Conservation (phyloP, 2,888 invertebrate species). For the Nezara viridula region DNA sequence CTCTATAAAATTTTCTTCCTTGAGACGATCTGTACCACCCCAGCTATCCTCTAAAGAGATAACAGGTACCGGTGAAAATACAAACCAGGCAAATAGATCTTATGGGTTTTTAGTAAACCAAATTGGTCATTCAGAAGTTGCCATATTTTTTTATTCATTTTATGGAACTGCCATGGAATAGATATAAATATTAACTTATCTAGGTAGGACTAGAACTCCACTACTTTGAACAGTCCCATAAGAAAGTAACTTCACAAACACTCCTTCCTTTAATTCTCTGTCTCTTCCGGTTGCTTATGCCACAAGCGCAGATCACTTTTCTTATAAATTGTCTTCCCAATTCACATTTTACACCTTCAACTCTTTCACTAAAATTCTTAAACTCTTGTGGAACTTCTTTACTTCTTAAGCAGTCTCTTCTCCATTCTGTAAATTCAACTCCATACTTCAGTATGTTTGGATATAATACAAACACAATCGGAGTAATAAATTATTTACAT, state of each 20-base stretch:
- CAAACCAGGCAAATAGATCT: too few species aligned
- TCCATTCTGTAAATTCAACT: not conserved
- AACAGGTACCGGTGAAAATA: not conserved
- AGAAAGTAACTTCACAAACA: too few species aligned
- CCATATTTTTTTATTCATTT: too few species aligned
- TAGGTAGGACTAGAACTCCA: too few species aligned
- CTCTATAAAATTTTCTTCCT: too few species aligned
- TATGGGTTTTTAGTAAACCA: too few species aligned
- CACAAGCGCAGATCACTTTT: not conserved
- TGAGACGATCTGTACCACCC: too few species aligned
- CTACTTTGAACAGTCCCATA: too few species aligned
- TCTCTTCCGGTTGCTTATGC: not conserved
- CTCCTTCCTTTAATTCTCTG: not conserved
- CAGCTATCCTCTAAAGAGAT: not conserved
- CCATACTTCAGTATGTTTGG: not conserved
- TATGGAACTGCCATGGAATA: not conserved
- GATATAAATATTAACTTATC: not conserved
- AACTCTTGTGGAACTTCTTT: not conserved
- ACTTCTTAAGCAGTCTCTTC: not conserved
- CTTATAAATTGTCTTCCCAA: too few species aligned
- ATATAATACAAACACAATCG: not conserved
- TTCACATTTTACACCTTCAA: too few species aligned
- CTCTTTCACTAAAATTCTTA: too few species aligned
- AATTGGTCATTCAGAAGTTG: too few species aligned
- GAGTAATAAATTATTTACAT: not conserved